Evolutionary conservation across 2,797 vertebrate genomes (phyloP), one percentile per base, ranked within the genome.

Genomic region (Schizopygopsis malacanthus): DNA sequence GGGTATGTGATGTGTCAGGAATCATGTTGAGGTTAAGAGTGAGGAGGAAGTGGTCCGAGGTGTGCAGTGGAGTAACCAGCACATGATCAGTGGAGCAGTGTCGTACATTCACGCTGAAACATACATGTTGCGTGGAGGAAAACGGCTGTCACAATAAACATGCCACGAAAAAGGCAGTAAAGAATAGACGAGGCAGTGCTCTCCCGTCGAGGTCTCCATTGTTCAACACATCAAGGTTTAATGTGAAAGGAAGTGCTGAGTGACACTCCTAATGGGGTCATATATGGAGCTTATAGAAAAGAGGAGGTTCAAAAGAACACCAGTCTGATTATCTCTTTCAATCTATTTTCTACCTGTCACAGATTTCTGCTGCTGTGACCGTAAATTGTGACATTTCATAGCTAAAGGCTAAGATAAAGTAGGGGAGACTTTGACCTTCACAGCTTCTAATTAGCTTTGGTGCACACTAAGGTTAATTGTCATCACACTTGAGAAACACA

Each of bases 141-240:
- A 86, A 70, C 43, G 45, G 63, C 83, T 87, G 81, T 6, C n/a
- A 88, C 79, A 85, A 88, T 83, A 88, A 90, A 90, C 89, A 90
- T 59, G n/a, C 47, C 41, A 75, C 25, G 11, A 63, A 81, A 81
- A n/a, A 41, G 37, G 63, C 9, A 69, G 56, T 28, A 70, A 83
- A 76, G 69, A 86, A 67, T 72, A 76, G 61, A 72, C 2, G 9
- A 79, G 50, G 45, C 80, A 7, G 15, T 20, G 77, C 78, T 84
- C 76, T 70, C 84, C 88, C 69, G 69, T 47, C 13, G 79, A 84
- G 87, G 2, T 25, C 45, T 82, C 85, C 83, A 89, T 89, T 89
- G 84, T 89, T 89, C 78, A 84, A 25, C 25, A 86, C 54, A 84
- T 86, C 82, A 87, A 67, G 81, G 84, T 85, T 88, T 77, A 84